Percentiles rank a stretch among this genome's conserved stretches.
Conservation (phyloP, 2,113 vertebrate genomes). For the Pseudorhombus dupliciocellatus region DNA sequence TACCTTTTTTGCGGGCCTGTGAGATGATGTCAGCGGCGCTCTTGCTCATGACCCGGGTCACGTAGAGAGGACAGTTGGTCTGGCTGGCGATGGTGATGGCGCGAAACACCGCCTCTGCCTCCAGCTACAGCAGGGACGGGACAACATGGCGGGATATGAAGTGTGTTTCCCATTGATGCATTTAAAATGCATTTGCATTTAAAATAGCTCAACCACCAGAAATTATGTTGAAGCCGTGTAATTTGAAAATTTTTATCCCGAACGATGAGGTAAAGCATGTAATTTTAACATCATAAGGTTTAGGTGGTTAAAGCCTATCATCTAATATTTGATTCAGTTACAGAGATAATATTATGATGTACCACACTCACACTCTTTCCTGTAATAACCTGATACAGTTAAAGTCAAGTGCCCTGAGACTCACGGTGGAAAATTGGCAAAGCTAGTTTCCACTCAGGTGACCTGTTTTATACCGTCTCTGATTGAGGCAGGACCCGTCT, state of each 20-base stretch:
- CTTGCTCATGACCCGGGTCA: slow-evolving; percentile 99
- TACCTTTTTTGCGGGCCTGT: slow-evolving; percentile 96
- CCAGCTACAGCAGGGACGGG: slow-evolving; percentile 83
- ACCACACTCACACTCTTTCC: not conserved
- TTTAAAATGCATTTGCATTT: slow-evolving; percentile 35
- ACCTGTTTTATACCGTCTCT: too few species aligned
- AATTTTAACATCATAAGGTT: slow-evolving; percentile 28
- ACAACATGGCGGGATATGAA: slow-evolving; percentile 27
- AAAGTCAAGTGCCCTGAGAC: too few species aligned
- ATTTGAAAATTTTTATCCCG: slow-evolving; percentile 28
- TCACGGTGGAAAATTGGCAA: too few species aligned
- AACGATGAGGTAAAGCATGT: slow-evolving; percentile 20
- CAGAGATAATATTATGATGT: not conserved
- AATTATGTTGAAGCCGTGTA: slow-evolving; percentile 15
- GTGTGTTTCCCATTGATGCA: slow-evolving; percentile 26
- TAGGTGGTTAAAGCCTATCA: not conserved
- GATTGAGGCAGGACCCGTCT: too few species aligned
- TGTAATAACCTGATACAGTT: too few species aligned
- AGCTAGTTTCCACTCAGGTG: too few species aligned
- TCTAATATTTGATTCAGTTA: not conserved
- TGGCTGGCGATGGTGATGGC: slow-evolving; percentile 97
- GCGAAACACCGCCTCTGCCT: slow-evolving; percentile 96
- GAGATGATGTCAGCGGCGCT: slow-evolving; percentile 98
- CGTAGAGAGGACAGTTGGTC: slow-evolving; percentile 97
- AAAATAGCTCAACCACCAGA: slow-evolving; percentile 31